Conservation (phyloP, 2,113 vertebrate species). For the Dendropsophus ebraccatus region DNA sequence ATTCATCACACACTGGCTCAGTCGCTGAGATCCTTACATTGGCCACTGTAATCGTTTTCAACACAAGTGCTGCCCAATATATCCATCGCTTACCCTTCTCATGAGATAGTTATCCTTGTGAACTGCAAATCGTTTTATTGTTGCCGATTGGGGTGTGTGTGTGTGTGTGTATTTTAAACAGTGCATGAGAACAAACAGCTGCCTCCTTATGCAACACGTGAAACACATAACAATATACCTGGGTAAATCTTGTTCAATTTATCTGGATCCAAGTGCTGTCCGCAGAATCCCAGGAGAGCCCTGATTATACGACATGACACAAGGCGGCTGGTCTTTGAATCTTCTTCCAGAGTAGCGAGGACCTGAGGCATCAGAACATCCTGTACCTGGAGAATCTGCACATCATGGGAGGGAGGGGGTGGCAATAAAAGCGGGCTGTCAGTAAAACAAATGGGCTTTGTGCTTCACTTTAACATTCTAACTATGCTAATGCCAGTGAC, state of each 20-base stretch:
- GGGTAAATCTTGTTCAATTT: conserved; percentile 84
- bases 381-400: conserved; percentile 76
- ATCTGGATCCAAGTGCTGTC: conserved; percentile 71
- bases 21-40: too few species aligned
- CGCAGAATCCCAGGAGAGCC: conserved; percentile 70
- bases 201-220: background rate
- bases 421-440: background rate
- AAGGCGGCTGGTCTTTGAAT: conserved; percentile 81
- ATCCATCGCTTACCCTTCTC: too few species aligned
- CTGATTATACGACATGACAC: conserved; percentile 81
- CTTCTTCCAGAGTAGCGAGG: conserved; percentile 84
- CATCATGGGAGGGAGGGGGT: background rate
- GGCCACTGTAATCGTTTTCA: too few species aligned
- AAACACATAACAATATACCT: conserved; percentile 68
- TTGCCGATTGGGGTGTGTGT: too few species aligned
- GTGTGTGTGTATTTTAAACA: too few species aligned
- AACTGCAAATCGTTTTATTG: too few species aligned
- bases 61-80: too few species aligned
- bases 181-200: background rate
- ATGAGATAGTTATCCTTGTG: too few species aligned
- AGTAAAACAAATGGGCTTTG: background rate
- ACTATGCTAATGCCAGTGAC: background rate
- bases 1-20: too few species aligned
- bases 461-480: background rate
- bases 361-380: conserved; percentile 74